Conservation (phyloP, 2,888 invertebrate species). For the Cheilosia vernalis region DNA sequence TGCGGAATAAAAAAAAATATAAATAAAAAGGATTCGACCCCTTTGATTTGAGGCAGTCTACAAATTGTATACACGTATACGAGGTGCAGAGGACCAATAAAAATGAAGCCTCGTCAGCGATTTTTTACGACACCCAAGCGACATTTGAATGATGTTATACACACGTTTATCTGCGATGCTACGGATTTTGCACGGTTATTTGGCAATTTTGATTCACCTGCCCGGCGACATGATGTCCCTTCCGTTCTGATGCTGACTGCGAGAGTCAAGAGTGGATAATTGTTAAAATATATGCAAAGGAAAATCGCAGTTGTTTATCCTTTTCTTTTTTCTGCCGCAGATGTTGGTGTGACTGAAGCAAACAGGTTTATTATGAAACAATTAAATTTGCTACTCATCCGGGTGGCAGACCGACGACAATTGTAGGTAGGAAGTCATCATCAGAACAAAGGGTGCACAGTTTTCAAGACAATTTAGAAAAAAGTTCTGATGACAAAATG, state of each 20-base stretch:
- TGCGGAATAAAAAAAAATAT: slow-evolving; percentile 5
- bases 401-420: no score
- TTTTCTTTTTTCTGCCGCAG: neutral
- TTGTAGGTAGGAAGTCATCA: no score
- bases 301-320: neutral
- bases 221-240: neutral
- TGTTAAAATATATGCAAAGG: slow-evolving; percentile 1
- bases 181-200: slow-evolving; percentile 44
- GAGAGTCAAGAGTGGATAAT: slow-evolving; percentile 28
- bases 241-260: slow-evolving; percentile 17
- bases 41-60: slow-evolving; percentile 55
- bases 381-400: no score
- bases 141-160: slow-evolving; percentile 66
- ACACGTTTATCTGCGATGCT: slow-evolving; percentile 52
- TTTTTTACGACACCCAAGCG: slow-evolving; percentile 72
- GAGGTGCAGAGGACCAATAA: slow-evolving; percentile 72
- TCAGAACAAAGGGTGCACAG: no score
- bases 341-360: no score
- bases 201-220: slow-evolving; percentile 53
- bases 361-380: no score
- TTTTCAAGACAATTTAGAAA: no score
- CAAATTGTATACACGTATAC: slow-evolving; percentile 18
- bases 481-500: no score
- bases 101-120: slow-evolving; percentile 72
- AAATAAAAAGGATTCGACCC: slow-evolving; percentile 64